Evolutionary conservation across 2,113 vertebrate genomes (phyloP), one percentile per base, ranked within the genome.

Genomic region (Silurus meridionalis): DNA sequence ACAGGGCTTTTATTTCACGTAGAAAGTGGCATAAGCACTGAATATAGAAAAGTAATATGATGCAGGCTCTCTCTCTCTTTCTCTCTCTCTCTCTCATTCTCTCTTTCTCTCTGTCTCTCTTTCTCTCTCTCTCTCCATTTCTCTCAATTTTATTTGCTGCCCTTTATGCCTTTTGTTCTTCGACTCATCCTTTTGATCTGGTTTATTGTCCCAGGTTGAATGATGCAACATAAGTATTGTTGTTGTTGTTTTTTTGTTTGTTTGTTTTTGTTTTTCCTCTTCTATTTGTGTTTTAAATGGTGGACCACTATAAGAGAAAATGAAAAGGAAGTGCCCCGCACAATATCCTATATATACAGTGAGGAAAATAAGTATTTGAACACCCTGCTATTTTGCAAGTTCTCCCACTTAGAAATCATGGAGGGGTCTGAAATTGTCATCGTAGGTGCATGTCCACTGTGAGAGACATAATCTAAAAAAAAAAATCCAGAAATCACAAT

Each of bases 111-210:
- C 25, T 86, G 67, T 81, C 64, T 82, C 80, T 82, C 80, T 82
- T 37, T 64, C 19, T 64, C 60, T 48, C 80, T 64, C 80, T 21
- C 64, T 53, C 82, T 72, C 66, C 19, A 50, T 84, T n/a, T 72
- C 66, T 85, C 60, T 85, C 61, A 25, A 63, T 13, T 78, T 77
- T 80, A 77, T 77, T 84, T 52, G 48, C 75, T 60, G 66, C 75
- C 78, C 83, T 83, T 85, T 82, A 83, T 81, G 69, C 48, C 60
- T 57, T 89, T 89, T 85, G 83, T 87, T 63, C 13, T 2, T 75
- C 25, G 50, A 82, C 64, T 87, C 86, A 83, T 75, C 86, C 83
- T 87, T 89, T 89, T 89, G 83, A 89, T 89, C 79, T 87, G 80
- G 71, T 66, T 82, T 82, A 63, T 74, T 86, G 85, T 52, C 4